These are phyloP conservation scores for Stenopsyche tienmushanensis DNA, from an alignment of 1,140 invertebrate genomes.

Conservation along the genomic window DNA sequence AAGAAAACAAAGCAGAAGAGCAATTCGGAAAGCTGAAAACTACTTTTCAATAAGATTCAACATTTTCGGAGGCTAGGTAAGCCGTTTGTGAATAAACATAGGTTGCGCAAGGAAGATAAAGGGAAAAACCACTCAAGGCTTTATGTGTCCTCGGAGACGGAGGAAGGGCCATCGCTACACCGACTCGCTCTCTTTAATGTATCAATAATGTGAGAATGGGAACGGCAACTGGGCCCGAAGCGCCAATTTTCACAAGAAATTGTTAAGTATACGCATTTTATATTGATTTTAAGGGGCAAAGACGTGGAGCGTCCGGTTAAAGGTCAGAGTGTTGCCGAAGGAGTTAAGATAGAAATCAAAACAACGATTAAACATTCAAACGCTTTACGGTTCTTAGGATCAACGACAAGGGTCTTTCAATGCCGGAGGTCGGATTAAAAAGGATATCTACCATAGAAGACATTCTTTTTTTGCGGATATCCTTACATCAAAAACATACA, in stretches of 20 bases:
- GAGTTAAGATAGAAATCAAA: too few species aligned
- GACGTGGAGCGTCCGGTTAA: background rate
- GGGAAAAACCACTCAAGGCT: slow-evolving; percentile 22
- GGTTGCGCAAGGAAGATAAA: background rate
- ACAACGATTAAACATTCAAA: too few species aligned
- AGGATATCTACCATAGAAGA: too few species aligned
- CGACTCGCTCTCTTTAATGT: slow-evolving; percentile 11
- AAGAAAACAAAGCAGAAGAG: too few species aligned
- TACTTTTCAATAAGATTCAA: too few species aligned
- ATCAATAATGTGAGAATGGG: slow-evolving; percentile 24
- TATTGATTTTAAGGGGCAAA: slow-evolving; percentile 11
- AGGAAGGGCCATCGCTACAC: background rate
- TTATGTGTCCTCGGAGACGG: slow-evolving; percentile 20
- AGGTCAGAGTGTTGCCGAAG: background rate
- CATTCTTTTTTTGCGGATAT: too few species aligned
- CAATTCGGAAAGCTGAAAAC: too few species aligned
- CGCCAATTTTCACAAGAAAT: slow-evolving; percentile 16
- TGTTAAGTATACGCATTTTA: slow-evolving; percentile 18
- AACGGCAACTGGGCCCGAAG: slow-evolving; percentile 12
- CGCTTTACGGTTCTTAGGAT: too few species aligned
- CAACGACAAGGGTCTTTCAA: too few species aligned
- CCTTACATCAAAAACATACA: too few species aligned
- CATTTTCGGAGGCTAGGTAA: too few species aligned
- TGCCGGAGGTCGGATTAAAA: too few species aligned
- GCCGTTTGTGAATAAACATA: background rate